Conservation (phyloP, 2,113 vertebrate species). For the Struthidea cinerea region DNA sequence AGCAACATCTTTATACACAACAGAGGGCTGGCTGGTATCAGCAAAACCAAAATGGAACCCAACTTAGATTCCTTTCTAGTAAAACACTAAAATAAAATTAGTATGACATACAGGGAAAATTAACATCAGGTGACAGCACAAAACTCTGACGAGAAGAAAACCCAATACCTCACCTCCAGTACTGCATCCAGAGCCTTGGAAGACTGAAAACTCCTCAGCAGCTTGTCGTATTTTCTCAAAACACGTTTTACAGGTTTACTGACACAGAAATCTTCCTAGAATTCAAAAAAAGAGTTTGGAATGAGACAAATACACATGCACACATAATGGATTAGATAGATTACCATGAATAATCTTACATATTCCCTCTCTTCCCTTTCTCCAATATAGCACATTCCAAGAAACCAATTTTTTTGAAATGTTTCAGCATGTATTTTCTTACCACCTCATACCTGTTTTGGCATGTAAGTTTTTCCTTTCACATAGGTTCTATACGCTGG, state of each 20-base stretch:
- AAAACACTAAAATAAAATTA: neutral
- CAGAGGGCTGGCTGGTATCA: neutral
- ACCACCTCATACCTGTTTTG: conserved; percentile 79
- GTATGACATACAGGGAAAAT: neutral
- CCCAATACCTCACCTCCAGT: conserved; percentile 73
- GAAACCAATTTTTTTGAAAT: neutral
- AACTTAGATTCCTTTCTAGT: neutral
- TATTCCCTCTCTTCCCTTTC: neutral
- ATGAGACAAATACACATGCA: neutral
- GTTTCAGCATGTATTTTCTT: neutral
- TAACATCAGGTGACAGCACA: neutral
- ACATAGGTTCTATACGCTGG: conserved; percentile 86
- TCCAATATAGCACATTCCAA: neutral
- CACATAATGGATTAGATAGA: neutral
- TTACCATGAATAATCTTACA: neutral
- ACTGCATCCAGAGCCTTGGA: conserved; percentile 91
- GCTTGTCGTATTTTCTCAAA: conserved; percentile 86
- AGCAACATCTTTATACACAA: neutral
- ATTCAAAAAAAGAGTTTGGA: neutral
- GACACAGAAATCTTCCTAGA: conserved; percentile 89
- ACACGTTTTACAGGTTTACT: conserved; percentile 82
- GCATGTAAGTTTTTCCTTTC: conserved; percentile 87
- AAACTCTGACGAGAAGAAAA: neutral
- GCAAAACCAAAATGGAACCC: neutral
- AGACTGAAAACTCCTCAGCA: conserved; percentile 87